Evolutionary conservation across 2,797 vertebrate species (phyloP).

Genomic region (Eurystomus glaucurus): DNA sequence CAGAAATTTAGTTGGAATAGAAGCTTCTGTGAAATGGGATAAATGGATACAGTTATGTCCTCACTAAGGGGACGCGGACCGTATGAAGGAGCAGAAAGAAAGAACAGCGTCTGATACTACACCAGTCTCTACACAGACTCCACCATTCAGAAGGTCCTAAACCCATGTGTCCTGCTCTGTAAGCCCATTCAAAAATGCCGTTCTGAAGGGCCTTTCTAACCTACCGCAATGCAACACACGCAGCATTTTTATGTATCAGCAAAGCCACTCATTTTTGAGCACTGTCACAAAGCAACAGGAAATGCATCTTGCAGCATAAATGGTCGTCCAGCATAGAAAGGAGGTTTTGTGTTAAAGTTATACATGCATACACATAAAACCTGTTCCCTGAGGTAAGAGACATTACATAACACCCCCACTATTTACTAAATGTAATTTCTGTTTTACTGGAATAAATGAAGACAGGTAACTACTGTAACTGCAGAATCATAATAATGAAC

Average conservation of each 20-base stretch:
- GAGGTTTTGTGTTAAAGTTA: conserved; percentile 43
- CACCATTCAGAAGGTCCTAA: background rate
- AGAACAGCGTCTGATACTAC: background rate
- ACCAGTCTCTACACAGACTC: background rate
- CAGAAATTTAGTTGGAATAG: background rate
- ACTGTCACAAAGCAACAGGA: conserved; percentile 38
- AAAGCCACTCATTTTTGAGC: background rate
- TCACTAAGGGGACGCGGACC: background rate
- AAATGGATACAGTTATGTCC: background rate
- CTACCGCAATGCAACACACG: background rate
- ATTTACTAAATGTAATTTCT: conserved; percentile 78
- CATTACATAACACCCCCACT: conserved; percentile 75
- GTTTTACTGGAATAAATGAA: conserved; percentile 78
- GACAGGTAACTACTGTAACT: conserved; percentile 81
- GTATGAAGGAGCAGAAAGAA: background rate
- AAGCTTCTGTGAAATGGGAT: conserved; percentile 7
- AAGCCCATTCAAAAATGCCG: background rate
- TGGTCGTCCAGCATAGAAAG: conserved; percentile 31
- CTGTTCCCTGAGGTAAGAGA: conserved; percentile 65
- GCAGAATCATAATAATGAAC: conserved; percentile 82
- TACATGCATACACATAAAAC: background rate
- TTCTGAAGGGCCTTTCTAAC: background rate
- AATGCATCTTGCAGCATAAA: conserved; percentile 28
- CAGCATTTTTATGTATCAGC: background rate
- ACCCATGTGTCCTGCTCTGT: accelerated